Conservation (phyloP, 92 coral and sea anemone species). For the Zoanthus solanderi region DNA sequence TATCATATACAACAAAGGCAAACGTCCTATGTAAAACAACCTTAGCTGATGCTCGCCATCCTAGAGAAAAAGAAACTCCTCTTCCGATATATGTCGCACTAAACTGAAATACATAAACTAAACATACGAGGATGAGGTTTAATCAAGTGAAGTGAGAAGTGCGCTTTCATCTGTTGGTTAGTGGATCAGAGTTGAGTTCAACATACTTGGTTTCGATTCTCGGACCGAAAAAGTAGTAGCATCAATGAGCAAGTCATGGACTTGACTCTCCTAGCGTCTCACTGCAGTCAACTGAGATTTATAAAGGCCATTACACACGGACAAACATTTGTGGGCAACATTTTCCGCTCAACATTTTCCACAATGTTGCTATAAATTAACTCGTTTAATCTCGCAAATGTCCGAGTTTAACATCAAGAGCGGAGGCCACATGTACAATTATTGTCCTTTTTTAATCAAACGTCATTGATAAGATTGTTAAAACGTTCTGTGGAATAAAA, state of each 20-base stretch:
- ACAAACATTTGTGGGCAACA: too few species aligned
- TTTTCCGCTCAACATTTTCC: too few species aligned
- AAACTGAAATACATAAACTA: neutral
- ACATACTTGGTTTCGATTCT: neutral
- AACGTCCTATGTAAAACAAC: slow-evolving; percentile 21
- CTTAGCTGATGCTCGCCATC: slow-evolving; percentile 41
- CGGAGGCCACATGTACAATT: too few species aligned
- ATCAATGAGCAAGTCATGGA: neutral
- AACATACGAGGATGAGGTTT: slow-evolving; percentile 28
- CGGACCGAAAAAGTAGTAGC: neutral
- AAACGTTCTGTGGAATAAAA: too few species aligned
- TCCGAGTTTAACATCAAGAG: too few species aligned
- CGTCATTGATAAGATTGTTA: too few species aligned
- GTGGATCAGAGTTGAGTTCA: neutral
- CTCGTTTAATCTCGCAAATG: neutral
- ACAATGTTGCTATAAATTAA: too few species aligned
- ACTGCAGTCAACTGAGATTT: neutral
- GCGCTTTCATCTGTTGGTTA: neutral
- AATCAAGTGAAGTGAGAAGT: neutral
- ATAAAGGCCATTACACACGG: too few species aligned
- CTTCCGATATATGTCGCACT: slow-evolving; percentile 45
- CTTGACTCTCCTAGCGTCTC: neutral
- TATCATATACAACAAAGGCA: slow-evolving; percentile 32
- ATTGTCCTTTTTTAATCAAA: too few species aligned
- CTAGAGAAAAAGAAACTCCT: slow-evolving; percentile 30